These are phyloP conservation scores for Periphyllus acericola DNA, from an alignment of 2,888 invertebrate species.

Conservation along the genomic window DNA sequence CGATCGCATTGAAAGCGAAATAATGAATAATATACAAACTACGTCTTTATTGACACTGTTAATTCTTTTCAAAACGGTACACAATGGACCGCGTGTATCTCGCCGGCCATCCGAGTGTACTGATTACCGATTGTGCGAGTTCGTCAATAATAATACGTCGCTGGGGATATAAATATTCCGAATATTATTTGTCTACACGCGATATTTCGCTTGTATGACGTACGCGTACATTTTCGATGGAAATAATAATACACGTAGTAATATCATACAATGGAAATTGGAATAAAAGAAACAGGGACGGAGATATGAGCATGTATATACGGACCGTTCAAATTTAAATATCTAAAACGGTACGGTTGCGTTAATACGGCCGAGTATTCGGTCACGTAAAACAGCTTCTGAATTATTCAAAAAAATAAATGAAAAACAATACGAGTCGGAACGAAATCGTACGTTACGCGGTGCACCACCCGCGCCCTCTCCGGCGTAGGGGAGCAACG, in stretches of 20 bases:
- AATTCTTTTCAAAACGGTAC: background rate
- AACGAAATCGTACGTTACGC: background rate
- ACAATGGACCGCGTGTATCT: background rate
- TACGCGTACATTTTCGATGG: background rate
- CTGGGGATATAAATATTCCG: background rate
- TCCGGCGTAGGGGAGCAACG: background rate
- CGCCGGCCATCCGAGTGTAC: background rate
- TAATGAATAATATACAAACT: background rate
- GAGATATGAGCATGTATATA: background rate
- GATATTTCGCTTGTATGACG: background rate
- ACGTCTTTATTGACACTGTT: background rate
- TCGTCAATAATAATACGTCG: background rate
- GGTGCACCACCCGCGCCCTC: background rate
- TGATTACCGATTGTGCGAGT: background rate
- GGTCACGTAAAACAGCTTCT: constrained; percentile 29
- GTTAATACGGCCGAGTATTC: background rate
- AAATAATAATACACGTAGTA: background rate
- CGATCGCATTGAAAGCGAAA: background rate
- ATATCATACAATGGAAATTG: too few relatives aligned
- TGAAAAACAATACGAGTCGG: background rate
- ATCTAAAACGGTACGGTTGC: background rate
- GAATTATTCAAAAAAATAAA: background rate
- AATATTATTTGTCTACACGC: background rate
- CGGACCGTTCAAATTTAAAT: background rate
- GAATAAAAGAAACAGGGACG: background rate